Evolutionary conservation across 2,888 invertebrate genomes (phyloP).

Genomic region (Argynnis bischoffii): DNA sequence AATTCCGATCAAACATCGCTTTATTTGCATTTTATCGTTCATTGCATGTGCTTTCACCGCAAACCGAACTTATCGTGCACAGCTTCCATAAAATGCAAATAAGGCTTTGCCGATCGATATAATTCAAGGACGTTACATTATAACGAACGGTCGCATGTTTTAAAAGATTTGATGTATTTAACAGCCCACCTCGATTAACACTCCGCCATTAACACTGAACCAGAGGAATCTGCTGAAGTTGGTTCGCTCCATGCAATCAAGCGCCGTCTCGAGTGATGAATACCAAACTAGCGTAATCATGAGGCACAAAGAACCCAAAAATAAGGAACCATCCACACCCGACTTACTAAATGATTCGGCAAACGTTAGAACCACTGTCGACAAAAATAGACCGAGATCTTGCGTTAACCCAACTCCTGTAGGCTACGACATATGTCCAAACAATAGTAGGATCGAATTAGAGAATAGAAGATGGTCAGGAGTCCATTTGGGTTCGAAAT

Average conservation of each 20-base stretch:
- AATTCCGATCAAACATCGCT: conserved; percentile 63
- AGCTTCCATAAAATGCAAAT: conserved; percentile 82
- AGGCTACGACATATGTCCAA: conserved; percentile 75
- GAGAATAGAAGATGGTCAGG: conserved; percentile 87
- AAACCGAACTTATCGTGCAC: conserved; percentile 71
- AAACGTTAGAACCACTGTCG: conserved; percentile 72
- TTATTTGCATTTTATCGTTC: conserved; percentile 82
- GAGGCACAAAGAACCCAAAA: conserved; percentile 76
- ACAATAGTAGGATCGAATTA: conserved; percentile 74
- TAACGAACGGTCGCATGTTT: conserved; percentile 74
- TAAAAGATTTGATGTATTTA: conserved; percentile 79
- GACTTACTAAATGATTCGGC: conserved; percentile 83
- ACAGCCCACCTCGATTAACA: conserved; percentile 80
- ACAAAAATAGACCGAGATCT: conserved; percentile 86
- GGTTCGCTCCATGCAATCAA: conserved; percentile 82
- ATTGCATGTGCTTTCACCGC: conserved; percentile 78
- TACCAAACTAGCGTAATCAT: conserved; percentile 78
- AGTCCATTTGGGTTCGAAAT: conserved; percentile 86
- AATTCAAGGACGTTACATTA: conserved; percentile 53
- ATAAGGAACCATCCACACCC: conserved; percentile 80
- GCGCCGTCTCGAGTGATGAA: conserved; percentile 79
- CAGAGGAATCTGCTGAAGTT: conserved; percentile 82
- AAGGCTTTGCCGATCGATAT: conserved; percentile 57
- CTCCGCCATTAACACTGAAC: conserved; percentile 81
- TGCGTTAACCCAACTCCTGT: conserved; percentile 84